Conservation (phyloP, 2,113 vertebrate genomes). For the Corapipo altera region DNA sequence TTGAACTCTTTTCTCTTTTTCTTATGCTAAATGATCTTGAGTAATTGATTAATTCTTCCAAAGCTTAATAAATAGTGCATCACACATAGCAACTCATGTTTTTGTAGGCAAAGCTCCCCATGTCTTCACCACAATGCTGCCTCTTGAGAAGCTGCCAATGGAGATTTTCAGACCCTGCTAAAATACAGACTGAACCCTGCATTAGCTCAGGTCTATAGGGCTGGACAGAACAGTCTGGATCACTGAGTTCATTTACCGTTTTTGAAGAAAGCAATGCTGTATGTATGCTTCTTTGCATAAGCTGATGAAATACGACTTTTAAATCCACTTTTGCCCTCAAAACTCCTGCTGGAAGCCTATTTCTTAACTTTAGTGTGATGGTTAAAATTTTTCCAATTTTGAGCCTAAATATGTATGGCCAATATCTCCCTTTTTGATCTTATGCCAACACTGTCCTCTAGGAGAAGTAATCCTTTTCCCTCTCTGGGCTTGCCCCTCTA, state of each 20-base stretch:
- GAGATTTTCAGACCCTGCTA: not conserved
- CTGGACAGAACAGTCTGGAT: not conserved
- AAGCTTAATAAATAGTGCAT: not conserved
- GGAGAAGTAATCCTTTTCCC: constrained; percentile 11
- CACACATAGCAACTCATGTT: not conserved
- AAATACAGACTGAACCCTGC: not conserved
- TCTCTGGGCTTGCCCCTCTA: not conserved
- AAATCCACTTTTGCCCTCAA: not conserved
- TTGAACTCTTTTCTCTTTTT: not conserved
- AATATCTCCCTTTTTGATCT: not conserved
- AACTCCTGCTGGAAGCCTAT: not conserved
- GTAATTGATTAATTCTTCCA: not conserved
- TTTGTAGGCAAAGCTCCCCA: not conserved
- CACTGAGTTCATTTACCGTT: accelerated
- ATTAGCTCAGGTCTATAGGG: not conserved
- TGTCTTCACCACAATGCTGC: not conserved
- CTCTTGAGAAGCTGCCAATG: not conserved
- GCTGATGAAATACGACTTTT: not conserved
- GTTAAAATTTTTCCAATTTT: not conserved
- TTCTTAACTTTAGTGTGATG: not conserved
- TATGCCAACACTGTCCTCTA: not conserved
- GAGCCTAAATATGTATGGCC: not conserved
- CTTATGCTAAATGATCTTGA: not conserved
- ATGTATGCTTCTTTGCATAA: not conserved
- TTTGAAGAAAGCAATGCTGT: not conserved